Conservation (phyloP, 2,113 vertebrate genomes). For the human region GRCh38 chrX:111929001-111929500, state of each 20-base stretch:
- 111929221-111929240: background rate
- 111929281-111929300: background rate
- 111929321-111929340: slow-evolving; percentile 18
- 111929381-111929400: background rate
- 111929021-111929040: background rate
- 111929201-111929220: background rate
- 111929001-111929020: background rate
- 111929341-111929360: background rate
- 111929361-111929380: slow-evolving; percentile 35
- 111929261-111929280: slow-evolving; percentile 10
- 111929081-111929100: background rate
- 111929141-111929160: background rate
- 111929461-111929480: slow-evolving; percentile 9
- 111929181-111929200: background rate
- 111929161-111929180: slow-evolving; percentile 13
- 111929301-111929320: slow-evolving; percentile 3
- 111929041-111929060: background rate
- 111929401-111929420: slow-evolving; percentile 23
- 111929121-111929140: background rate
- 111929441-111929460: background rate
- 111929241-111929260: slow-evolving; percentile 9
- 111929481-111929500: slow-evolving; percentile 25
- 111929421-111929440: background rate
- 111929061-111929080: slow-evolving; percentile 26
- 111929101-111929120: background rate